Conservation (phyloP, 2,888 invertebrate genomes). For the Pachliopta kotzebuea region DNA sequence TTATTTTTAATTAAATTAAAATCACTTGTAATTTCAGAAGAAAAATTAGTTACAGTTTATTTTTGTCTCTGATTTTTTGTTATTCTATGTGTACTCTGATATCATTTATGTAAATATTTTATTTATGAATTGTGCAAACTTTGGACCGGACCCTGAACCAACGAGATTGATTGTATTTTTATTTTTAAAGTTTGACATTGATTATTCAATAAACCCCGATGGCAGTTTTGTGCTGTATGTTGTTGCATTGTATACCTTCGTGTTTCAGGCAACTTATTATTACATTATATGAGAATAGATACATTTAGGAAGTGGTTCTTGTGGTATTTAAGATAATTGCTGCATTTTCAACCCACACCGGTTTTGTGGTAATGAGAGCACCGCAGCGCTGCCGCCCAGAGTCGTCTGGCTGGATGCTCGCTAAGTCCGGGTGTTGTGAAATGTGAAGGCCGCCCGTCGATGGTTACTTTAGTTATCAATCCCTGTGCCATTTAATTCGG, state of each 20-base stretch:
- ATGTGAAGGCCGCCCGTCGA: slow-evolving; percentile 75
- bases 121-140: slow-evolving; percentile 27
- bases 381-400: slow-evolving; percentile 45
- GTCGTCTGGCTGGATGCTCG: slow-evolving; percentile 60
- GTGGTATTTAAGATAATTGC: slow-evolving; percentile 19
- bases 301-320: slow-evolving; percentile 8
- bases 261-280: not conserved
- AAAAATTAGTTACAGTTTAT: not conserved
- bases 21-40: not conserved
- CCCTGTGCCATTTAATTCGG: slow-evolving; percentile 72
- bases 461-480: slow-evolving; percentile 65
- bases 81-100: slow-evolving; percentile 15
- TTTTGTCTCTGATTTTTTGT: not conserved
- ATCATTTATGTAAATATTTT: slow-evolving; percentile 26
- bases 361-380: slow-evolving; percentile 50
- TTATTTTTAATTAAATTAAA: not conserved
- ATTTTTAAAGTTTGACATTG: slow-evolving; percentile 34
- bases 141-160: slow-evolving; percentile 32
- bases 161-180: slow-evolving; percentile 33
- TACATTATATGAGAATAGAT: not conserved
- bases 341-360: slow-evolving; percentile 27
- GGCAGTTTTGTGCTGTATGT: slow-evolving; percentile 12
- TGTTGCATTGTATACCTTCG: slow-evolving; percentile 2
- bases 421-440: slow-evolving; percentile 77
- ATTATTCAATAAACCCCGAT: slow-evolving; percentile 24